phyloP scores from a whole-genome alignment of 1,140 invertebrate species.

The Caerostris extrusa region DNA sequence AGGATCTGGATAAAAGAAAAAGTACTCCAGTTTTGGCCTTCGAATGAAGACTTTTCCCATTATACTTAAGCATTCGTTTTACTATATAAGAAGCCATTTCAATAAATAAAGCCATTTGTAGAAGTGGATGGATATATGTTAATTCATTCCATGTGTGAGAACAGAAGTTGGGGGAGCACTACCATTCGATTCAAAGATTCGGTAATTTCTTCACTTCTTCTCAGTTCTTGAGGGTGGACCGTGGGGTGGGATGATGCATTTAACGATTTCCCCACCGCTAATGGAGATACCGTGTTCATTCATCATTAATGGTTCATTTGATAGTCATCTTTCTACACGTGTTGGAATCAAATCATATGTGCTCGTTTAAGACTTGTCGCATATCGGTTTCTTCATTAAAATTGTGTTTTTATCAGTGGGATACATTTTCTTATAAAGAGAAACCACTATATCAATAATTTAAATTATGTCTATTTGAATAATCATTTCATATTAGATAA shows the following conservation, averaged over 20 bases:
- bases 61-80: neutral
- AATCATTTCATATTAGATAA: too few relatives aligned
- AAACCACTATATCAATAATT: too few relatives aligned
- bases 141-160: conserved; percentile 42
- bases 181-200: neutral
- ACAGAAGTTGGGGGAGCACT: neutral
- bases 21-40: neutral
- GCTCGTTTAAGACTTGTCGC: neutral
- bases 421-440: too few relatives aligned
- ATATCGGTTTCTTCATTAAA: neutral
- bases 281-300: conserved; percentile 24
- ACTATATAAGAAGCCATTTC: conserved; percentile 44
- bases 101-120: conserved; percentile 55
- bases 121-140: conserved; percentile 45
- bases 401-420: neutral
- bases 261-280: conserved; percentile 47
- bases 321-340: neutral
- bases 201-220: neutral
- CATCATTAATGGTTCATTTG: conserved; percentile 8
- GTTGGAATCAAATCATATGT: neutral
- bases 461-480: too few relatives aligned
- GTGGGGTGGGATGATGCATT: neutral
- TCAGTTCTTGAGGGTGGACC: neutral
- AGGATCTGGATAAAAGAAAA: neutral
- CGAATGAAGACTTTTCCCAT: neutral